These are phyloP conservation scores for Aurelia coerulea DNA, from an alignment of 30 jellyfish, hydroid and myxozoan species.

Conservation along the genomic window DNA sequence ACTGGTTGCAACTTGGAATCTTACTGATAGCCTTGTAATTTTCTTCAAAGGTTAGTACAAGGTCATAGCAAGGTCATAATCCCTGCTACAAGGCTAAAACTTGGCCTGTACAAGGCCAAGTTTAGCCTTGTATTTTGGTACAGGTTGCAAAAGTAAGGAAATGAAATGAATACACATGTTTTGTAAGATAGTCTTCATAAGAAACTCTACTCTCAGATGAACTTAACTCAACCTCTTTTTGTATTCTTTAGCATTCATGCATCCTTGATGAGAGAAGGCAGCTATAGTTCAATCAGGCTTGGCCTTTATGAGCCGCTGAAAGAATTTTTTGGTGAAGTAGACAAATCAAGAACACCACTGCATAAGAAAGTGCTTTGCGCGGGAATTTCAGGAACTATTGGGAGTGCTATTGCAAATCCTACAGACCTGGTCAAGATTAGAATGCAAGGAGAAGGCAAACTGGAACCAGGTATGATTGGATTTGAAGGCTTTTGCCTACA, in stretches of 20 bases:
- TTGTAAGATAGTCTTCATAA: no score
- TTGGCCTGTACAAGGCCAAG: no score
- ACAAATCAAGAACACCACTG: constrained; percentile 62
- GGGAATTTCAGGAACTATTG: constrained; percentile 88
- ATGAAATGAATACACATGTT: no score
- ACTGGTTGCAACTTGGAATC: no score
- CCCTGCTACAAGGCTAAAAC: no score
- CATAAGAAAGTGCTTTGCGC: constrained; percentile 87
- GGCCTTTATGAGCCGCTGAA: constrained; percentile 94
- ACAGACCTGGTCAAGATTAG: constrained; percentile 89
- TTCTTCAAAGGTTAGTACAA: no score
- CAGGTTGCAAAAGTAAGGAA: no score
- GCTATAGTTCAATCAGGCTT: constrained; percentile 85
- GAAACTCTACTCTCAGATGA: no score
- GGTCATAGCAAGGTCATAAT: no score
- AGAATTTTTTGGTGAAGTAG: constrained; percentile 68
- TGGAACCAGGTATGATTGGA: constrained; percentile 59
- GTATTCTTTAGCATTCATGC: constrained; percentile 64
- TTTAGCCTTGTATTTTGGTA: no score
- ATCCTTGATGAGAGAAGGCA: constrained; percentile 86
- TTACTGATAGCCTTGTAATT: no score
- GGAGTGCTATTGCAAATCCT: constrained; percentile 94
- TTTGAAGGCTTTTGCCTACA: no score
- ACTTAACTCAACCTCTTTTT: not conserved
- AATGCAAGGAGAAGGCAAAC: constrained; percentile 83